These are phyloP conservation scores for Acanthurus tractus DNA, from an alignment of 2,797 vertebrate genomes.

Conservation along the genomic window DNA sequence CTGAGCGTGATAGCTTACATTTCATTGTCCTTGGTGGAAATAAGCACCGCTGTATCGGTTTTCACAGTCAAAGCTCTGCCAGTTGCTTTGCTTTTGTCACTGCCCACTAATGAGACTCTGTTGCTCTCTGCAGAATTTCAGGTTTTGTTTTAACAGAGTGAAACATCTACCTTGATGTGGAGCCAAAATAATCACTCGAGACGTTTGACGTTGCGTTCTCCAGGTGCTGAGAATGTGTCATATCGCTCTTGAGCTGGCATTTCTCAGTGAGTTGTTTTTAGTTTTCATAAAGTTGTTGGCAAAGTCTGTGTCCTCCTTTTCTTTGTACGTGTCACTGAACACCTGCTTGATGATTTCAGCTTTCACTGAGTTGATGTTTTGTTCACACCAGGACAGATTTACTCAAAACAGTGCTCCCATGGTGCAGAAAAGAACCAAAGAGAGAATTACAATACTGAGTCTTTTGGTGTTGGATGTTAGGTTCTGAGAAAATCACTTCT, in stretches of 20 bases:
- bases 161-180: constrained; percentile 19
- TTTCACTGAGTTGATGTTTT: constrained; percentile 22
- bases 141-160: constrained; percentile 48
- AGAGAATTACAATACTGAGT: background rate
- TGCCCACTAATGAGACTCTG: constrained; percentile 68
- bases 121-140: constrained; percentile 52
- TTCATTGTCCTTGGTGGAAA: constrained; percentile 85
- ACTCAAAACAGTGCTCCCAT: background rate
- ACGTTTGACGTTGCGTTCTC: constrained; percentile 13
- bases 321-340: constrained; percentile 27
- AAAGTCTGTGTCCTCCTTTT: background rate
- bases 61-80: constrained; percentile 81
- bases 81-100: constrained; percentile 82
- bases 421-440: background rate
- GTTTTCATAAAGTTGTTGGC: constrained; percentile 31
- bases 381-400: constrained; percentile 24
- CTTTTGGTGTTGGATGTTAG: background rate
- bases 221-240: constrained; percentile 6
- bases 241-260: background rate
- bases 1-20: constrained; percentile 81
- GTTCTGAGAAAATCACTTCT: background rate
- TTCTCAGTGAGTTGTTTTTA: constrained; percentile 27
- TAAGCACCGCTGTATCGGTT: constrained; percentile 79
- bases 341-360: constrained; percentile 46
- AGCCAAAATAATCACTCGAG: constrained; percentile 27